phyloP scores from a whole-genome alignment of 2,888 invertebrate species.

The Rhodophaea formosa region DNA sequence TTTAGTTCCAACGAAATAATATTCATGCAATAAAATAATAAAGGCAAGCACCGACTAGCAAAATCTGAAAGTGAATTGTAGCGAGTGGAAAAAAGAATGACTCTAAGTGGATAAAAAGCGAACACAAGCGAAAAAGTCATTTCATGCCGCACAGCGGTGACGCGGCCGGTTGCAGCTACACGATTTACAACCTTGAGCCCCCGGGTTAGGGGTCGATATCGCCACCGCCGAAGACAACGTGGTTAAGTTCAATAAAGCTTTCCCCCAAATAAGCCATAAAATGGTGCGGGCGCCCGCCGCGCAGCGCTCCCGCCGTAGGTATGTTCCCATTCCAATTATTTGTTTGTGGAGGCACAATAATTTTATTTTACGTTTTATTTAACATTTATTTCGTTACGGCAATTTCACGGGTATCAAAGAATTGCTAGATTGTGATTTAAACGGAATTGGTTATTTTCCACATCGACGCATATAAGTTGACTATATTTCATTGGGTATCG shows the following conservation, averaged over 20 bases:
- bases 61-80: slow-evolving; percentile 79
- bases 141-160: slow-evolving; percentile 74
- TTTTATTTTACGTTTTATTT: slow-evolving; percentile 82
- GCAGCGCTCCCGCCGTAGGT: slow-evolving; percentile 58
- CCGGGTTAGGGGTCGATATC: slow-evolving; percentile 54
- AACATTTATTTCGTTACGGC: slow-evolving; percentile 81
- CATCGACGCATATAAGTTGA: slow-evolving; percentile 59
- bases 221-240: slow-evolving; percentile 56
- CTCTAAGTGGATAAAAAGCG: slow-evolving; percentile 80
- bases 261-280: slow-evolving; percentile 81
- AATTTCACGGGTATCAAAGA: slow-evolving; percentile 81
- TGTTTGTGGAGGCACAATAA: slow-evolving; percentile 80
- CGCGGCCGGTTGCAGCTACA: slow-evolving; percentile 45
- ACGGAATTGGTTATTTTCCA: slow-evolving; percentile 80
- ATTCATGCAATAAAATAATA: slow-evolving; percentile 66
- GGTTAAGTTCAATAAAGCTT: slow-evolving; percentile 79
- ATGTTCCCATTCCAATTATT: slow-evolving; percentile 77
- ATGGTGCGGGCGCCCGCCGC: slow-evolving; percentile 75
- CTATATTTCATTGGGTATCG: slow-evolving; percentile 57
- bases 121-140: slow-evolving; percentile 80
- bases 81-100: slow-evolving; percentile 78
- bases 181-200: slow-evolving; percentile 46
- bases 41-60: slow-evolving; percentile 56
- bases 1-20: slow-evolving; percentile 37
- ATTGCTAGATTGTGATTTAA: slow-evolving; percentile 80